Conservation (phyloP, 2,797 vertebrate genomes). For the Microctenopoma steveboyesi region DNA sequence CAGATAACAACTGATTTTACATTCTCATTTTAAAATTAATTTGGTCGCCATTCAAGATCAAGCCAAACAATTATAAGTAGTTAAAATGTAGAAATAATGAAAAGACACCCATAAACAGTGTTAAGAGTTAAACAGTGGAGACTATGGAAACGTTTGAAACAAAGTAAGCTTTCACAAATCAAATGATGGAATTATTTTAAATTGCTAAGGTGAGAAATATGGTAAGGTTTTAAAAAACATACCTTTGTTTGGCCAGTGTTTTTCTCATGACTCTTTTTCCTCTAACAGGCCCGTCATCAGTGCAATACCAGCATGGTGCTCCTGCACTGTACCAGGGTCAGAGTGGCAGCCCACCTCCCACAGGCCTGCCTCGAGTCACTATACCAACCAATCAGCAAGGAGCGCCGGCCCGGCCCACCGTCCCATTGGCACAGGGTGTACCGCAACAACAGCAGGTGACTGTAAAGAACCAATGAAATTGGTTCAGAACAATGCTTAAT, state of each 20-base stretch:
- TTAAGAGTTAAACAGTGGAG: no score
- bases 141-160: no score
- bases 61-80: background rate
- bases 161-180: background rate
- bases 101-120: no score
- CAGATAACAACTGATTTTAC: constrained; percentile 10
- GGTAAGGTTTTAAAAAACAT: background rate
- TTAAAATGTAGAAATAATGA: background rate
- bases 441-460: constrained; percentile 88
- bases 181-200: background rate
- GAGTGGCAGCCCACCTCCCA: constrained; percentile 90
- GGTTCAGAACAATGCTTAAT: no score
- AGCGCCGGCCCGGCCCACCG: constrained; percentile 64
- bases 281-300: constrained; percentile 85
- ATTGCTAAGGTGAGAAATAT: background rate
- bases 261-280: background rate
- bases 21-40: background rate
- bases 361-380: constrained; percentile 85
- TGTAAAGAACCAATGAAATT: constrained; percentile 75
- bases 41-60: background rate
- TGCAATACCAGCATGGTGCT: constrained; percentile 89
- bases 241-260: background rate
- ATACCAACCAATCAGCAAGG: constrained; percentile 75
- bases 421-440: constrained; percentile 72
- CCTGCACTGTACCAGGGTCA: constrained; percentile 88